Evolutionary conservation across 2,113 vertebrate species (phyloP).

Genomic region (Mustela lutreola): DNA sequence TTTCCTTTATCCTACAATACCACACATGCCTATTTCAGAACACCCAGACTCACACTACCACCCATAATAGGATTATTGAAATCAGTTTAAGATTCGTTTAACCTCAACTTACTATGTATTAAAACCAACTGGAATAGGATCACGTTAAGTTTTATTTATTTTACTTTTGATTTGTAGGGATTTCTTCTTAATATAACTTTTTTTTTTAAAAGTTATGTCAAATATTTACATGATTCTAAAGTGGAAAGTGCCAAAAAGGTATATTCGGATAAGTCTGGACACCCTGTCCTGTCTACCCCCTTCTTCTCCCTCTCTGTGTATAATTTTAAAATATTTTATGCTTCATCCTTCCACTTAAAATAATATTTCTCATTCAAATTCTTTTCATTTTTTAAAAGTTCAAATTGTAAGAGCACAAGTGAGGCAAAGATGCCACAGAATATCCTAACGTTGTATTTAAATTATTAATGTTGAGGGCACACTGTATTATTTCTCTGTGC

Average conservation of each 20-base stretch:
- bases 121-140: not conserved
- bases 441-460: not conserved
- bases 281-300: not conserved
- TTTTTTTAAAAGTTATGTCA: not conserved
- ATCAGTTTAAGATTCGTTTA: not conserved
- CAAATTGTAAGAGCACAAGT: not conserved
- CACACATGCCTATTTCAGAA: not conserved
- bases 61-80: not conserved
- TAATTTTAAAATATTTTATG: not conserved
- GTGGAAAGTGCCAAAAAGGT: not conserved
- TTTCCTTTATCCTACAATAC: not conserved
- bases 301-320: not conserved
- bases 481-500: not conserved
- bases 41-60: not conserved
- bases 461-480: fast-evolving
- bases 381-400: not conserved
- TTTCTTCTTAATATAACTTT: constrained; percentile 33
- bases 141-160: not conserved
- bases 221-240: not conserved
- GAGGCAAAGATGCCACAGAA: not conserved
- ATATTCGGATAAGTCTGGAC: not conserved
- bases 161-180: constrained; percentile 17
- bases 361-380: not conserved
- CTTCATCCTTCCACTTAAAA: not conserved
- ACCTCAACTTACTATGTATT: not conserved